Conservation (phyloP, 2,888 invertebrate genomes). For the Trilocha varians region DNA sequence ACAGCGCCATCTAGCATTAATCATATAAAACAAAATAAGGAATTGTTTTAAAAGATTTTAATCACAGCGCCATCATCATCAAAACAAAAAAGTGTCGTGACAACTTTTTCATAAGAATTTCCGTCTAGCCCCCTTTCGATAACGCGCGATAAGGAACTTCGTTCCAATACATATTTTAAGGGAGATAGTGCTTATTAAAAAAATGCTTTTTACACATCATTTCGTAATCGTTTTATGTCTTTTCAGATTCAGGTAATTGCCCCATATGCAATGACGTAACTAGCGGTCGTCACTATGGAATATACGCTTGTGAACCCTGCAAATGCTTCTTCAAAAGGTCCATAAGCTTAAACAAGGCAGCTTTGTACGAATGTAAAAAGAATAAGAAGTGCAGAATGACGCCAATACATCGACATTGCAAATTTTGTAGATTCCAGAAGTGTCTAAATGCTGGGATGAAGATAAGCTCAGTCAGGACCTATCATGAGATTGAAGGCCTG, state of each 20-base stretch:
- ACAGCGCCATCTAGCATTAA: too few species aligned
- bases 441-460: slow-evolving; percentile 3
- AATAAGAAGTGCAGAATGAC: slow-evolving; percentile 14
- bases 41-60: too few species aligned
- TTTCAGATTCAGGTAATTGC: slow-evolving; percentile 10
- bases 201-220: too few species aligned
- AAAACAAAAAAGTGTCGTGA: too few species aligned
- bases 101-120: too few species aligned
- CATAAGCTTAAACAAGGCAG: slow-evolving; percentile 13
- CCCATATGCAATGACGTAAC: slow-evolving; percentile 30
- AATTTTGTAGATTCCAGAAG: slow-evolving; percentile 6
- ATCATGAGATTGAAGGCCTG: too few species aligned
- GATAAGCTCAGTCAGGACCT: neutral
- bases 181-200: too few species aligned
- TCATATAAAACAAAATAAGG: too few species aligned
- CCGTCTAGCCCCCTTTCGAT: too few species aligned
- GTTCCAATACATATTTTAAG: too few species aligned
- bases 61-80: too few species aligned
- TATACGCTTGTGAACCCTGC: slow-evolving; percentile 37
- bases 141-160: too few species aligned
- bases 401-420: slow-evolving; percentile 16
- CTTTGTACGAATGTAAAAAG: slow-evolving; percentile 13
- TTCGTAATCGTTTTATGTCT: neutral
- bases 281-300: slow-evolving; percentile 36
- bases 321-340: slow-evolving; percentile 38